Evolutionary conservation across 2,888 invertebrate species (phyloP).

Genomic region (Diploptera punctata): DNA sequence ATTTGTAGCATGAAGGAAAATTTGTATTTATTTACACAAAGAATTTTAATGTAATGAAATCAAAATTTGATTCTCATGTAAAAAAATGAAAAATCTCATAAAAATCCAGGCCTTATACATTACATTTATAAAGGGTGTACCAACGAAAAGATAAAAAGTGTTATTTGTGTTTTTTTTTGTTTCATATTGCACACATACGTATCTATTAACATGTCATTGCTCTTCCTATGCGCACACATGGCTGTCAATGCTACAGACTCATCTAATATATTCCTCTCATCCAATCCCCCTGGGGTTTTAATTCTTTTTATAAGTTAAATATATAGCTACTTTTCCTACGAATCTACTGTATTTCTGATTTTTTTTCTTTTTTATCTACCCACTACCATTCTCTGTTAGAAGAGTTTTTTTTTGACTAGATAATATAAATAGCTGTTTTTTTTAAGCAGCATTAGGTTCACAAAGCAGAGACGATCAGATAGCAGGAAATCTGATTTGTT

Average conservation of each 20-base stretch:
- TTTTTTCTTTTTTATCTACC: slow-evolving; percentile 24
- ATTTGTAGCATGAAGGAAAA: too few species aligned
- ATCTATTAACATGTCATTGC: slow-evolving; percentile 28
- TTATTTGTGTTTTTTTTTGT: slow-evolving; percentile 18
- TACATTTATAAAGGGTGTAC: too few species aligned
- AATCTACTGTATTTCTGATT: slow-evolving; percentile 30
- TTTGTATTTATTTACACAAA: too few species aligned
- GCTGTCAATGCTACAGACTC: slow-evolving; percentile 23
- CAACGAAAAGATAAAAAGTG: slow-evolving; percentile 23
- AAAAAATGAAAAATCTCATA: too few species aligned
- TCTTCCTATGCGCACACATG: slow-evolving; percentile 23
- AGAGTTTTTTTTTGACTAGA: slow-evolving; percentile 28
- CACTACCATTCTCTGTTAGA: slow-evolving; percentile 30
- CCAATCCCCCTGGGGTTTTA: slow-evolving; percentile 26
- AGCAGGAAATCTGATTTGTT: neutral
- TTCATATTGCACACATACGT: slow-evolving; percentile 33
- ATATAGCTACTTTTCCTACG: slow-evolving; percentile 21
- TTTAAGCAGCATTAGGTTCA: slow-evolving; percentile 19
- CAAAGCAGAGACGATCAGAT: neutral
- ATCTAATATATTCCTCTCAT: neutral
- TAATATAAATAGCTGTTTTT: slow-evolving; percentile 17
- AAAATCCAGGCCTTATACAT: too few species aligned
- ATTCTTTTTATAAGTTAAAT: slow-evolving; percentile 27
- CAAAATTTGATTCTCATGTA: too few species aligned
- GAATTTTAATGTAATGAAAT: too few species aligned